These are phyloP conservation scores for Drosophila suzukii DNA, from an alignment of 1,140 invertebrate genomes.

Conservation along the genomic window DNA sequence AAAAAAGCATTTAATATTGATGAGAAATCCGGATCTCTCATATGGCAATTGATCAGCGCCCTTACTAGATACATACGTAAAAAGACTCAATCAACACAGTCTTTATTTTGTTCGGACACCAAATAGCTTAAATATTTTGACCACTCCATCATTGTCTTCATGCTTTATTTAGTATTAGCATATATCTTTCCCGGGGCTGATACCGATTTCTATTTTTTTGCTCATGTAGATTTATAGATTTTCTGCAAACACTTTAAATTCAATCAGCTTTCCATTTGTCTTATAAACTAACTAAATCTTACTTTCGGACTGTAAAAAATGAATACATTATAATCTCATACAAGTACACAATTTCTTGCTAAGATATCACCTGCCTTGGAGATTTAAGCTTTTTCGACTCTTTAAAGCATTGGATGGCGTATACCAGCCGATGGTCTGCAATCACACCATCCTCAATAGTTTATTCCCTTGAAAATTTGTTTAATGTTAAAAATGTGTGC, in stretches of 20 bases:
- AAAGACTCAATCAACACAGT: slow-evolving; percentile 44
- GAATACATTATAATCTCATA: too few species aligned
- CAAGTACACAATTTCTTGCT: too few species aligned
- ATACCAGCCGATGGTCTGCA: not conserved
- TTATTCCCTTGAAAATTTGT: slow-evolving; percentile 12
- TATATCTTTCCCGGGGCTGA: slow-evolving; percentile 39
- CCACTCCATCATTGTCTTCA: slow-evolving; percentile 32
- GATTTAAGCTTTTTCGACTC: too few species aligned
- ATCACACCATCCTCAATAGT: not conserved
- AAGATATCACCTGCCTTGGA: too few species aligned
- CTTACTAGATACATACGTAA: slow-evolving; percentile 7
- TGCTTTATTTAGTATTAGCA: slow-evolving; percentile 37
- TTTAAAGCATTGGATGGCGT: not conserved
- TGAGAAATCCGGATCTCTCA: slow-evolving; percentile 4
- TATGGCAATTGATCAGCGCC: slow-evolving; percentile 19
- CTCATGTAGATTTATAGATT: slow-evolving; percentile 50
- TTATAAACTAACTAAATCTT: not conserved
- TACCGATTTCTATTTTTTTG: slow-evolving; percentile 44
- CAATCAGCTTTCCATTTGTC: slow-evolving; percentile 3
- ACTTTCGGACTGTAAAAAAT: not conserved
- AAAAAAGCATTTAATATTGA: slow-evolving; percentile 2
- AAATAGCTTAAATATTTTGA: slow-evolving; percentile 62
- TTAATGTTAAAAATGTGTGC: slow-evolving; percentile 9
- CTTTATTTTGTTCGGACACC: slow-evolving; percentile 53
- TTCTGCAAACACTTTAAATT: slow-evolving; percentile 6